Evolutionary conservation across 2,113 vertebrate genomes (phyloP).

Genomic region (Clarias macrocephalus): DNA sequence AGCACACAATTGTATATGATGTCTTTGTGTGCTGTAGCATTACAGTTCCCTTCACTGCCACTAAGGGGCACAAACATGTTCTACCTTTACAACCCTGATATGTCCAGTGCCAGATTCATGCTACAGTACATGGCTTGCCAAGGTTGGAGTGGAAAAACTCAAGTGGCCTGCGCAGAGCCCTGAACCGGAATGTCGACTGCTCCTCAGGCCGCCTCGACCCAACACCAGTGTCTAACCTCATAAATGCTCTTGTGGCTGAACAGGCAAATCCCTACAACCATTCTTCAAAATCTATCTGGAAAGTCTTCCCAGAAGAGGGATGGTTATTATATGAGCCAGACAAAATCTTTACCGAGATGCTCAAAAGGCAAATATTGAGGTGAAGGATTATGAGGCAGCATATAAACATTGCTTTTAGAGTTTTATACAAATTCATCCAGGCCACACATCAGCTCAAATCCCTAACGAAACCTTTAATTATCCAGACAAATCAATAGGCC

Average conservation of each 20-base stretch:
- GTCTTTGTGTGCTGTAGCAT: too few relatives aligned
- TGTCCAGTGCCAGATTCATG: too few relatives aligned
- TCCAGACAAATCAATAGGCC: constrained; percentile 24
- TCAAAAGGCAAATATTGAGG: background rate
- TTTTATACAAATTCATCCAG: constrained; percentile 1
- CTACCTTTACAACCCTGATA: background rate
- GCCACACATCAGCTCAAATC: constrained; percentile 7
- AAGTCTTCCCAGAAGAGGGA: background rate
- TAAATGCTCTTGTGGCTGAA: background rate
- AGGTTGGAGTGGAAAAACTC: background rate
- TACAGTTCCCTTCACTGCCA: too few relatives aligned
- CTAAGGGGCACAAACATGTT: background rate
- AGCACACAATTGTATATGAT: too few relatives aligned
- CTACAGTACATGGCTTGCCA: background rate
- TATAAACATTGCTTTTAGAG: background rate
- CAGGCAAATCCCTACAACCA: background rate
- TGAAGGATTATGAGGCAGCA: background rate
- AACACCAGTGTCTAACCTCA: background rate
- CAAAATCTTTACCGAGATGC: background rate
- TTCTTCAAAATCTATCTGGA: background rate
- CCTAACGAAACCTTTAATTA: constrained; percentile 22
- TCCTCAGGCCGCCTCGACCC: background rate
- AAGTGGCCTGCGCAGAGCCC: background rate
- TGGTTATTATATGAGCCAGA: background rate
- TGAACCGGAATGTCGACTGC: too few relatives aligned